Evolutionary conservation across 1,140 invertebrate genomes (phyloP), one percentile per base, ranked within the genome.

Genomic region (Drosophila chauvacae): DNA sequence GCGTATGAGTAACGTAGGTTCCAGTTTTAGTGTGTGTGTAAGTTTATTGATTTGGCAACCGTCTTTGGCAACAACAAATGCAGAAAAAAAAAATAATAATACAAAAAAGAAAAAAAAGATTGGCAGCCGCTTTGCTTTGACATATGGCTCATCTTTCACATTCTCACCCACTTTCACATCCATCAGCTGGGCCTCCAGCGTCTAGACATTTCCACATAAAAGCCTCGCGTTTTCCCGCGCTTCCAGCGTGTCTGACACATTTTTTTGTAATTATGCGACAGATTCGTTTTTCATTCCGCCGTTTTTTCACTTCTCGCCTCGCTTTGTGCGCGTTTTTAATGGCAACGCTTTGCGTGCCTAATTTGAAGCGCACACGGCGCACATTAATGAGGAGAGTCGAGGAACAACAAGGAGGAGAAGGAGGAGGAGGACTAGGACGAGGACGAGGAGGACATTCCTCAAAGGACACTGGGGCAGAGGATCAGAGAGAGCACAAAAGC

Each of bases 221-320:
- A 80, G 81, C 77, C 65, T 55, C 51, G 64, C 64, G 33, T 68
- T 83, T 84, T 55, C 48, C 48, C 60, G 35, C 48, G 18, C 41
- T 63, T 37, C 35, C 61, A 64, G 69, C 65, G 62, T 50, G 76
- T 72, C 80, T 84, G 81, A 77, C 81, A 84, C 72, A 84, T 84
- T 84, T 83, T 72, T 84, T 84, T 80, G 81, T 84, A 84, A 84
- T 84, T 80, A 84, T 84, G 81, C 81, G 81, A 84, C 81, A 84
- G 81, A 84, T 84, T 84, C 81, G 65, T 72, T 84, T 77, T 77
- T 64, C 79, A 71, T 35, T 65, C 48, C 55, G 44, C 56, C 59
- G n/a, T 35, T 30, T 41, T 39, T 47, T 28, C 41, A 28, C 41
- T 53, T 48, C 59, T 58, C 26, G 37, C 57, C 45, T 59, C 45